phyloP scores from a whole-genome alignment of 2,888 invertebrate species.

The Eremobia ochroleuca region DNA sequence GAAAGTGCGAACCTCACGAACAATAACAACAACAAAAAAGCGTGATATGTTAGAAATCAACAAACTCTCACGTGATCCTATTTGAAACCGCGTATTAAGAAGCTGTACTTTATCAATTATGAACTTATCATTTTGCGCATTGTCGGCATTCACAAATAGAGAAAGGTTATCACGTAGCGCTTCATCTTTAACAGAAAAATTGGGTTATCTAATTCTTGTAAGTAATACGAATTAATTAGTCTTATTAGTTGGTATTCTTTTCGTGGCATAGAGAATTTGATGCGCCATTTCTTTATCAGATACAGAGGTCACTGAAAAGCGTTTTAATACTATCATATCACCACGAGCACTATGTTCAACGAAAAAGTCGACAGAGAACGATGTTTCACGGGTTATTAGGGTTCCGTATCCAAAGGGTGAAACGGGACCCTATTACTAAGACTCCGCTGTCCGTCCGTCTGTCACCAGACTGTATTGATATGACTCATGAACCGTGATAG shows the following conservation, averaged over 20 bases:
- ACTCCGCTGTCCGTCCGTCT: no score
- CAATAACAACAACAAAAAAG: no score
- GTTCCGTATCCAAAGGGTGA: no score
- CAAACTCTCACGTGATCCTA: neutral
- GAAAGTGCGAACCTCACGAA: no score
- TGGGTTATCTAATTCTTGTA: conserved; percentile 42
- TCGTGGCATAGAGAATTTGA: neutral
- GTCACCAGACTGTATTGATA: no score
- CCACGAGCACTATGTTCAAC: no score
- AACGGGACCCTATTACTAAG: no score
- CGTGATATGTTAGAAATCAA: no score
- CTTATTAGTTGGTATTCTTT: conserved; percentile 6
- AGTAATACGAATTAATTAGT: neutral
- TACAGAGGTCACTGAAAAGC: conserved; percentile 23
- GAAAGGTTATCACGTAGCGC: conserved; percentile 24
- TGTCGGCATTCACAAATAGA: neutral
- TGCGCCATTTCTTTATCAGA: conserved; percentile 36
- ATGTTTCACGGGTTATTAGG: no score
- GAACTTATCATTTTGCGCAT: conserved; percentile 5
- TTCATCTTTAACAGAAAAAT: conserved; percentile 27
- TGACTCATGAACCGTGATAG: no score
- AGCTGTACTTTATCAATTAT: neutral
- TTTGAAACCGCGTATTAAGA: neutral
- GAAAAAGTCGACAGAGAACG: no score
- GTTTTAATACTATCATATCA: no score